Base-by-base conservation (phyloP, 2,888 invertebrate genomes). In the Willowsia nigromaculata region DNA sequence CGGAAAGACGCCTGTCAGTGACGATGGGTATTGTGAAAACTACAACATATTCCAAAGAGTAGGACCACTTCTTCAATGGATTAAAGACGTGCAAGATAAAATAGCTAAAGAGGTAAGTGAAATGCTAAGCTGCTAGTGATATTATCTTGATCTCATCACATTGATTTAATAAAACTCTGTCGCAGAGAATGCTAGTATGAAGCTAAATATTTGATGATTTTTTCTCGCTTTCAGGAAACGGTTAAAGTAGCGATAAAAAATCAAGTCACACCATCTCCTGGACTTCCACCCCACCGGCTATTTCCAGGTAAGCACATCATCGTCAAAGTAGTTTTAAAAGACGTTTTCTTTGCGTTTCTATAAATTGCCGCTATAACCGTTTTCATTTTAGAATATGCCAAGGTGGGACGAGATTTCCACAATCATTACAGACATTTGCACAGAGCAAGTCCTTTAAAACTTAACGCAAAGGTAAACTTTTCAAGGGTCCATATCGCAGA, bases 31-130 rank as follows among this genome's bases (percentile, higher is more conserved):
- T 56, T 91, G 91, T 68, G 81, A 90, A 25, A 91, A 89, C 50
- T 91, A 88, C 80, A 90, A 91, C 33, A 62, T 91, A 18, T 91
- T 90, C 43, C 88, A 90, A 53, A 30, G 88, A 11, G 88, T 91
- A 5, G 90, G 88, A 7, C 91, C 91, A 40, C 84, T 86, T 5
- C 33, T 89, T 4, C 88, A 91, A 7, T 91, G 91, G 91, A 56
- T 89, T 4, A 86, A 90, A 47, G 76, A 86, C 15, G 59, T 86
- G 9, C 85, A 84, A 15, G 86, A 86, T 13, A 83, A 76, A 91
- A 37, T 90, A 0, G 62, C 43, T 1, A 89, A 84, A 82, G 89
- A 90, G 84, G 90, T 88, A 74, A 27, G 25, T 50, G 30, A 56
- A 40, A 40, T n/a, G n/a, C n/a, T n/a, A n/a, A n/a, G n/a, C n/a